Evolutionary conservation across 2,113 vertebrate genomes (phyloP), one percentile per base, ranked within the genome.

Genomic region (Hydrolagus affinis): DNA sequence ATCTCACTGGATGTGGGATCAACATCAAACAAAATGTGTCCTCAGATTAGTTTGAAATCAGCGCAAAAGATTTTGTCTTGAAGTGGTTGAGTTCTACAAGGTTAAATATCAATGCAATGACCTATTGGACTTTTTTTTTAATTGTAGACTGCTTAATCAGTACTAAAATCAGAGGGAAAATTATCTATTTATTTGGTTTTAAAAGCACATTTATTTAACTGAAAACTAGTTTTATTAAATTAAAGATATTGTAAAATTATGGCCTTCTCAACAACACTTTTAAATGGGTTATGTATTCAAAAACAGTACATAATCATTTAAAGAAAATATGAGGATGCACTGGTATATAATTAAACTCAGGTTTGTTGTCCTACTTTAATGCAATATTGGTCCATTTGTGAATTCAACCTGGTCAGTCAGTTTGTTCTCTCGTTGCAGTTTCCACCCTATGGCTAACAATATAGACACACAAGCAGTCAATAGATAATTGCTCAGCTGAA

Each of bases 401-500:
- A 83, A 93, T 91, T 87, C 91, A 92, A 93, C 91, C 78, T 90
- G 90, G 90, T 92, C 92, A 92, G 91, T 88, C 90, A 92, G 87
- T 92, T 86, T 91, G 90, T 91, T 86, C 90, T 87, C 89, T 28
- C 44, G 76, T 86, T 75, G 71, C 64, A 60, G 60, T 85, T 86
- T 87, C 23, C 91, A 92, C 91, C 93, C 91, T 91, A 91, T 92
- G 91, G 91, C 91, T 88, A 92, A 89, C 90, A 94, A 92, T 91
- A 93, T 91, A 92, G 89, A 89, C 90, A 91, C 89, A 94, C 93
- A 87, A 90, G 91, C 93, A 93, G 95, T 96, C 95, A 95, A 96
- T 94, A 95, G 90, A 92, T 95, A 95, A 96, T 95, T 95, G 93
- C 94, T 91, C 90, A 88, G 91, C 90, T 91, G 91, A 94, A 88